phyloP scores from a whole-genome alignment of 1,140 invertebrate genomes.

The Sycophila sp. region DNA sequence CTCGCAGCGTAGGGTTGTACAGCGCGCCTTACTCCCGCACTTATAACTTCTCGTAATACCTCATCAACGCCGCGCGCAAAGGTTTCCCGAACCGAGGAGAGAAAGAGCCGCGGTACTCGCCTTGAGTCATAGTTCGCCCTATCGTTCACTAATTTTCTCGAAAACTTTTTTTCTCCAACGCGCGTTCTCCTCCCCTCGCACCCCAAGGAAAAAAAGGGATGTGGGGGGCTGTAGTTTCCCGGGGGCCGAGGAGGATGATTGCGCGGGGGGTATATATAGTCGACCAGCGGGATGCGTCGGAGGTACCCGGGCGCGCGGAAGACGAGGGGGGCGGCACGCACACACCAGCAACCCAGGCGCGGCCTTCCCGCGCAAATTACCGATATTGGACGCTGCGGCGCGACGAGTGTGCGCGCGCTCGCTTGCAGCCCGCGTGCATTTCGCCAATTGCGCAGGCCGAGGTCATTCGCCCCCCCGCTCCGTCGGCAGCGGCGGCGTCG shows the following conservation, averaged over 20 bases:
- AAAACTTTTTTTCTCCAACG: conserved; percentile 28
- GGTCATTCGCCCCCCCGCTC: conserved; percentile 9
- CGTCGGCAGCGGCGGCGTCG: not conserved
- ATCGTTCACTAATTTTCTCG: conserved; percentile 12
- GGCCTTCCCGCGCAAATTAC: conserved; percentile 41
- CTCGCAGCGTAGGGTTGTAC: not conserved
- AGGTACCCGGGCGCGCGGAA: conserved; percentile 59
- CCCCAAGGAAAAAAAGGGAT: not conserved
- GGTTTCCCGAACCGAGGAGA: not conserved
- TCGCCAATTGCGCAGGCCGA: conserved; percentile 22
- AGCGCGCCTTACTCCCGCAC: not conserved
- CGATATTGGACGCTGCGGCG: conserved; percentile 44
- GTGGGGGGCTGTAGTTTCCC: not conserved
- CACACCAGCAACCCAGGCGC: conserved; percentile 7
- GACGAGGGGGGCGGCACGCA: conserved; percentile 44
- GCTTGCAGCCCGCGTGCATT: no score
- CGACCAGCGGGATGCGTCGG: no score
- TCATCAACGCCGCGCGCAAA: conserved; percentile 13
- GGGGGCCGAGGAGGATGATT: not conserved
- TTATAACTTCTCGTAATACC: not conserved
- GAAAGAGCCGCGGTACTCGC: not conserved
- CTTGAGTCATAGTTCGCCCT: conserved; percentile 11
- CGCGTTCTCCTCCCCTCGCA: not conserved
- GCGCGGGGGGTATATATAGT: no score
- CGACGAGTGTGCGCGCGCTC: conserved; percentile 13